Evolutionary conservation across 2,888 invertebrate species (phyloP), one percentile per base, ranked within the genome.

Genomic region (Agriopis leucophaearia): DNA sequence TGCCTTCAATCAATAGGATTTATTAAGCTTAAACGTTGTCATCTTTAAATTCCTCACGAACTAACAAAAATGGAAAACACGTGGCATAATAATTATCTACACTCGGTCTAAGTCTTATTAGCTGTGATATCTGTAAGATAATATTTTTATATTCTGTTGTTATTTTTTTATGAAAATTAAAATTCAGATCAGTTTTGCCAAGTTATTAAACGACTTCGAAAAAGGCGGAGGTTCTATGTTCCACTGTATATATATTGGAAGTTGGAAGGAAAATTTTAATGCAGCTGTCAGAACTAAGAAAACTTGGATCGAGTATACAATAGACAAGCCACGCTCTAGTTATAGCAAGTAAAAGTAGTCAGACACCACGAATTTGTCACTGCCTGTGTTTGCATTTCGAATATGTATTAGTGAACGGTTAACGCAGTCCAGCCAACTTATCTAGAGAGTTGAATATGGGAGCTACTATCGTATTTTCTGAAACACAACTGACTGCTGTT

Each of bases 331-430:
- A 69, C 65, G 65, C 57, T 65, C 69, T 55, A 65, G 15, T 62
- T 69, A 45, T 44, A 51, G 9, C 64, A 15, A 65, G 69, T 69
- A 69, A 69, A 69, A 69, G 69, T 69, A 50, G 56, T 57, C 60
- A 60, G 50, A 64, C 59, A 45, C 50, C 68, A 60, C 68, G 64
- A 60, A 62, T 44, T 58, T 69, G 69, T 69, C 69, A 65, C 61
- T 36, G 55, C 15, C 47, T 18, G 35, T 62, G 57, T 60, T 50
- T 58, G 58, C 69, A 69, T 69, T 65, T 58, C 54, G 52, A 59
- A 64, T 48, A 16, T 42, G 42, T 27, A 36, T 58, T 44, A 55
- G 55, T 55, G 55, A 44, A 42, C 55, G 55, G 50, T n/a, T 35
- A 13, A 35, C 9, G 3, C 35, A 16, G 9, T 12, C 18, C 10